Conservation (phyloP, 2,888 invertebrate genomes). For the Pyrochroa serraticornis region DNA sequence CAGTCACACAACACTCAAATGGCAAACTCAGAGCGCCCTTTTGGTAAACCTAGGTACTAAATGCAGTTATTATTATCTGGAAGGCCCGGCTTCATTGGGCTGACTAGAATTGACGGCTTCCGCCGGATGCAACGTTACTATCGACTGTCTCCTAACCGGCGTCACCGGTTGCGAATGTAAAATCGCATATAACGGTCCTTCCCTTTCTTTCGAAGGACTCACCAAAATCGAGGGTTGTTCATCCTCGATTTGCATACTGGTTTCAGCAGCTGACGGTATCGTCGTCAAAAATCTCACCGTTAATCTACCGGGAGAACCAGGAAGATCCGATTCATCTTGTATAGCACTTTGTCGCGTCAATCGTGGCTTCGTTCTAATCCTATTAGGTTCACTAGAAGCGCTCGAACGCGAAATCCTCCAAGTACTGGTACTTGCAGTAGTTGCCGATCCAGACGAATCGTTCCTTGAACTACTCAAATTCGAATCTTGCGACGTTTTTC, state of each 20-base stretch:
- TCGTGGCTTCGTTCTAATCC: constrained; percentile 68
- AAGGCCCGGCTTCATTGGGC: constrained; percentile 40
- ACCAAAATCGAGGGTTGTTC: constrained; percentile 57
- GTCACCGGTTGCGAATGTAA: constrained; percentile 50
- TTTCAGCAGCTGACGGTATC: constrained; percentile 76
- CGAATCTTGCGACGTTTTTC: constrained; percentile 91
- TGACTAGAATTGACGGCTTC: constrained; percentile 47
- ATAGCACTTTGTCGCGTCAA: constrained; percentile 82
- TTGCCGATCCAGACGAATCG: constrained; percentile 88
- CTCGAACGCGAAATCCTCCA: constrained; percentile 88
- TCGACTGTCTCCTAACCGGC: constrained; percentile 52
- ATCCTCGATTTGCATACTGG: constrained; percentile 71
- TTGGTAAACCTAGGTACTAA: constrained; percentile 34
- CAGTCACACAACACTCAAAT: not conserved
- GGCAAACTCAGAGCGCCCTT: constrained; percentile 26
- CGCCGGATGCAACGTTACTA: constrained; percentile 56
- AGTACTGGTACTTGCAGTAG: constrained; percentile 88
- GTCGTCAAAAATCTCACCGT: constrained; percentile 70
- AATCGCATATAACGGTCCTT: constrained; percentile 56
- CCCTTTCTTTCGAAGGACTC: constrained; percentile 52
- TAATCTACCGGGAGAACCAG: constrained; percentile 62
- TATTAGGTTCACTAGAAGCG: constrained; percentile 67
- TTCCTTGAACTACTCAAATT: constrained; percentile 89
- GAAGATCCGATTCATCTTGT: constrained; percentile 73
- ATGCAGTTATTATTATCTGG: constrained; percentile 45